Evolutionary conservation across 1,140 invertebrate genomes (phyloP).

Genomic region (Steinernema feltiae): DNA sequence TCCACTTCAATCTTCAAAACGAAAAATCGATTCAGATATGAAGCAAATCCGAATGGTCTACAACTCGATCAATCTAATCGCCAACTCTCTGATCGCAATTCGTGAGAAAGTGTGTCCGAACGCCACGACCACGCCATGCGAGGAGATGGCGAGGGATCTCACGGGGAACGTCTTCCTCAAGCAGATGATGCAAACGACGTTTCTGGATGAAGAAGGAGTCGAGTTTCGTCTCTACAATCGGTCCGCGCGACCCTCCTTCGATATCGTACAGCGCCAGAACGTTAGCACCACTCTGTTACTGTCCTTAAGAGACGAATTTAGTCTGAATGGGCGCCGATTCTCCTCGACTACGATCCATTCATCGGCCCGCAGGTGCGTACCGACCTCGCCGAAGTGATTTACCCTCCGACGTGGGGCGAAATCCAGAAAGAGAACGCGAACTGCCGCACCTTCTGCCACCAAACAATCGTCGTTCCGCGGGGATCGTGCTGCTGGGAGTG

Average conservation of each 20-base stretch:
- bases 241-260: conserved; percentile 5
- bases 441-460: background rate
- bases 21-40: background rate
- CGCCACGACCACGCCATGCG: background rate
- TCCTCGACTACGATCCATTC: conserved; percentile 6
- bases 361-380: background rate
- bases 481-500: background rate
- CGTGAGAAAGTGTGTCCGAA: conserved; percentile 12
- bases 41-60: conserved; percentile 16
- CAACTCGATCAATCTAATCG: conserved; percentile 19
- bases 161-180: background rate
- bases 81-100: background rate
- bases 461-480: background rate
- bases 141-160: background rate
- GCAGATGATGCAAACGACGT: conserved; percentile 5
- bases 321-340: background rate
- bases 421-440: background rate
- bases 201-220: conserved; percentile 15
- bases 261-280: conserved; percentile 14
- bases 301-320: background rate
- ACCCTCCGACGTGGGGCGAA: background rate
- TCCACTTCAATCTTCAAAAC: background rate
- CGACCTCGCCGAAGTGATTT: background rate
- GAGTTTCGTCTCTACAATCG: background rate
- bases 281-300: background rate